Evolutionary conservation across 2,113 vertebrate genomes (phyloP), one percentile per base, ranked within the genome.

Genomic region (Tychaedon coryphoeus): DNA sequence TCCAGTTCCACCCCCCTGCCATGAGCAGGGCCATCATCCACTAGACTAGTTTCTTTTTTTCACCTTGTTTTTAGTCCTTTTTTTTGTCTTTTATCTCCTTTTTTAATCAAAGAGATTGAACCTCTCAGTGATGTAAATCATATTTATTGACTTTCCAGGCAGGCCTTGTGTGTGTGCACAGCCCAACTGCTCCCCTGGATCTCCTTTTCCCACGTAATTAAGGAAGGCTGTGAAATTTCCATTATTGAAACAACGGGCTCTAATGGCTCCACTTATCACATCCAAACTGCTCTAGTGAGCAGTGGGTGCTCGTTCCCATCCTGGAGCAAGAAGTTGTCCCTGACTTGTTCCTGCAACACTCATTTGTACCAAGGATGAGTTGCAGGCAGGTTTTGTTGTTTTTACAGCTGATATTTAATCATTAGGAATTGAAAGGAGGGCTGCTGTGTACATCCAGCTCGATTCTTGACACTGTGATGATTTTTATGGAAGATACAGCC

Each of bases 61-160:
- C 14, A 1, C 36, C 4, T 9, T 42, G 4, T 22, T 15, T 65
- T 60, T n/a, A 19, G 12, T 3, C 0, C 10, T 48, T 48, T 45
- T 45, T 47, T 17, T 6, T 4, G 2, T 7, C 10, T 34, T 64
- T 29, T 33, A 13, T n/a, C 7, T 73, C 28, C 17, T 50, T 61
- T 91, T 79, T 80, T 33, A 84, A 87, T 82, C 50, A 38, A 72
- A 65, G 25, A 24, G 8, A 13, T 76, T 43, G 18, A 29, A 54
- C 18, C 0, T 0, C 36, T 54, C 84, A 20, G 19, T 20, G 77
- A 70, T 2, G 14, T 54, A 76, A 94, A 90, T 94, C 78, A 83
- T 66, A 94, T 79, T 80, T 95, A 92, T 74, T 42, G 87, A 77
- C 71, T 85, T 77, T 57, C 72, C 66, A 36, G 69, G 25, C 86